Evolutionary conservation across 2,888 invertebrate species (phyloP), one percentile per base, ranked within the genome.

Genomic region (Nematopogon swammerdamellus): DNA sequence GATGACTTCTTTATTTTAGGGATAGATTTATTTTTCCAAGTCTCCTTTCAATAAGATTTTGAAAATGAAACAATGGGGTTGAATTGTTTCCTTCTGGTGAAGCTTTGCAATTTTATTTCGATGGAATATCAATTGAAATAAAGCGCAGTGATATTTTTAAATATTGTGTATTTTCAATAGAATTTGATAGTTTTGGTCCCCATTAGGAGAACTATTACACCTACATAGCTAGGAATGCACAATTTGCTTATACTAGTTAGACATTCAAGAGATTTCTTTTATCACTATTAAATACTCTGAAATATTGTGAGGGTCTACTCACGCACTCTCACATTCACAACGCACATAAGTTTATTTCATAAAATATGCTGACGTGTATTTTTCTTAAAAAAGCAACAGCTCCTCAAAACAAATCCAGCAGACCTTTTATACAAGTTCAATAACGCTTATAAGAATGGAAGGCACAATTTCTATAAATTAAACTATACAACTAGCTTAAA

Each of bases 401-500:
- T n/a, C n/a, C n/a, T n/a, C n/a, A n/a, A n/a, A n/a, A n/a, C n/a
- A n/a, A n/a, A n/a, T n/a, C n/a, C n/a, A n/a, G n/a, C n/a, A n/a
- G n/a, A n/a, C n/a, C n/a, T n/a, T n/a, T n/a, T 14, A 36, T 6
- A 14, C 3, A 43, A 30, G 8, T 48, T 18, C 43, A n/a, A 42
- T 18, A 47, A 63, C 59, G 63, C 64, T 67, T 65, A 67, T 52
- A 52, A 47, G 62, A 66, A 67, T 66, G 67, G 67, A 68, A 68
- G 67, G 68, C 68, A 67, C 67, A 65, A 57, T 55, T 54, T 56
- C 60, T 56, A 45, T 45, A 6, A 19, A 46, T 19, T 19, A 14
- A 45, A 19, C 3, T 10, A 45, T 45, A 45, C 18, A 45, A 25
- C 36, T 43, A 48, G 25, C 18, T 48, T 20, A 44, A 44, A 48